These are phyloP conservation scores for Pentalonia nigronervosa DNA, from an alignment of 1,140 invertebrate species.

Conservation along the genomic window DNA sequence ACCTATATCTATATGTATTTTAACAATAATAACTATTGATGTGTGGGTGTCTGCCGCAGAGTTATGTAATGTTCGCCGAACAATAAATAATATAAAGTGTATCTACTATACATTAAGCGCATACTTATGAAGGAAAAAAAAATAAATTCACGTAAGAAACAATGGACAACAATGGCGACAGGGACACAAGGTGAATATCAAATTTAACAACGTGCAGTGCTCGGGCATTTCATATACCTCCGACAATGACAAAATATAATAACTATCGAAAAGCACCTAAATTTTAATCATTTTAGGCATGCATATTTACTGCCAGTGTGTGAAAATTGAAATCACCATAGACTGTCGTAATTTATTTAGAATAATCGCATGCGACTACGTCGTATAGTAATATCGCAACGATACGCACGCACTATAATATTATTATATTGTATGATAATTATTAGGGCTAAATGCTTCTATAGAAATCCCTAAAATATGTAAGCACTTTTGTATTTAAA, in stretches of 20 bases:
- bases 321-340: not conserved
- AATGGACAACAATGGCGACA: not conserved
- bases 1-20: not conserved
- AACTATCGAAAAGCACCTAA: not conserved
- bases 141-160: not conserved
- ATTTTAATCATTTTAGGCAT: not conserved
- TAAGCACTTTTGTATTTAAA: not conserved
- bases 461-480: not conserved
- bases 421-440: no score
- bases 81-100: not conserved
- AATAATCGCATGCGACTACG: not conserved
- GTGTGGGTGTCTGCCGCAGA: constrained; percentile 2
- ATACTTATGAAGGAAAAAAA: not conserved
- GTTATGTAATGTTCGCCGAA: not conserved
- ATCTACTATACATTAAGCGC: not conserved
- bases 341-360: not conserved
- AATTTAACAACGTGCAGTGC: not conserved
- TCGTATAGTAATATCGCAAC: not conserved
- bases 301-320: not conserved
- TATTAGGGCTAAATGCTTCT: not conserved
- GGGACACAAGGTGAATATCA: not conserved
- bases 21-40: constrained; percentile 19
- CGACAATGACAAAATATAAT: not conserved
- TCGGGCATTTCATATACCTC: not conserved
- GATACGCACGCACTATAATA: no score